Evolutionary conservation across 1,140 invertebrate genomes (phyloP).

Genomic region (Drosophila varians): DNA sequence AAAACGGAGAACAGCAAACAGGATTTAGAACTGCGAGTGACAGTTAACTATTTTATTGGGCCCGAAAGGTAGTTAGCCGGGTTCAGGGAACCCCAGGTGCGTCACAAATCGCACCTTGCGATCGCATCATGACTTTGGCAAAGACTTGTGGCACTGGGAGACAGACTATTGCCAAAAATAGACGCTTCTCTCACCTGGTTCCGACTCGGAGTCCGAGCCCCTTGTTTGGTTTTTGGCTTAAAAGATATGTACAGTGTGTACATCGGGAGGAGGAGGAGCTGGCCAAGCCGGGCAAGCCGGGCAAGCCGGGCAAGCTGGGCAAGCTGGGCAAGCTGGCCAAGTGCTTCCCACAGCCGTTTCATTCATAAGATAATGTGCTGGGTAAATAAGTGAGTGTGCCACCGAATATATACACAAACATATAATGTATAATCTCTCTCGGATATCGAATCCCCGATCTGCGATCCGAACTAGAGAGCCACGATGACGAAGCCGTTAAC

Average conservation of each 20-base stretch:
- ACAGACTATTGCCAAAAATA: constrained; percentile 41
- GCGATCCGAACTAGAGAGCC: constrained; percentile 9
- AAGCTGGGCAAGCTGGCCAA: constrained; percentile 5
- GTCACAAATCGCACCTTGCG: constrained; percentile 29
- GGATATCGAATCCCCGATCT: neutral
- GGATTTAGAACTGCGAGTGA: constrained; percentile 1
- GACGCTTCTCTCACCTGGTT: constrained; percentile 23
- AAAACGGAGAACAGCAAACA: no score
- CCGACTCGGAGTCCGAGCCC: constrained; percentile 21
- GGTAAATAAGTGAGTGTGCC: constrained; percentile 37
- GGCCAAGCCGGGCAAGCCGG: no score
- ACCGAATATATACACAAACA: neutral
- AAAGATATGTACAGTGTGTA: neutral
- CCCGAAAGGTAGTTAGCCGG: neutral
- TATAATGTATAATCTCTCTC: no score
- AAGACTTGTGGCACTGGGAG: neutral
- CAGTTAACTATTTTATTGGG: neutral
- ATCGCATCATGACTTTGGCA: constrained; percentile 26
- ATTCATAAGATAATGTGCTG: constrained; percentile 45
- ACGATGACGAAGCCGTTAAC: constrained; percentile 21
- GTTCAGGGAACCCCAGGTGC: constrained; percentile 38
- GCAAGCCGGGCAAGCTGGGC: constrained; percentile 10
- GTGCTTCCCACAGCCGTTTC: constrained; percentile 34
- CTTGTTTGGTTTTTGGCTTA: constrained; percentile 24
- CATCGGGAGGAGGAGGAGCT: neutral